Evolutionary conservation across 2,888 invertebrate genomes (phyloP).

Genomic region (Sesamia inferens): DNA sequence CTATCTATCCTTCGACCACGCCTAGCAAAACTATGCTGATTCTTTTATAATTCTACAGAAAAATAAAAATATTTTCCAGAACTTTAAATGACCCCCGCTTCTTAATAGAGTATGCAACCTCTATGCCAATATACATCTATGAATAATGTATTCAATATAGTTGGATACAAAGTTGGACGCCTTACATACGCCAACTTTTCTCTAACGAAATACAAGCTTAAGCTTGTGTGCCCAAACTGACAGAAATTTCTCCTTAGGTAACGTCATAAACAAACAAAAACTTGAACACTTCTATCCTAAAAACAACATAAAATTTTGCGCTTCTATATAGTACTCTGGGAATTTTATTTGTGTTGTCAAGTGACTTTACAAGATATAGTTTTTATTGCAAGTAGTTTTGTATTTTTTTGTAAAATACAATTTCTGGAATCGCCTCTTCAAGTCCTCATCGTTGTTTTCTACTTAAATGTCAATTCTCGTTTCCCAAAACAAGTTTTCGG

Average conservation of each 20-base stretch:
- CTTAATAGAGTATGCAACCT: conserved; percentile 14
- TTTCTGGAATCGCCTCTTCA: neutral
- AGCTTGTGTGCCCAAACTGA: conserved; percentile 66
- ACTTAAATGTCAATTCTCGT: neutral
- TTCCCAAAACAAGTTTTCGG: conserved; percentile 1
- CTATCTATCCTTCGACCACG: too few species aligned
- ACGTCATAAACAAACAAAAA: conserved; percentile 73
- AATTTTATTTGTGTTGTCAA: conserved; percentile 59
- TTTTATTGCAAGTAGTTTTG: conserved; percentile 8
- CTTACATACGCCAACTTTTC: conserved; percentile 49
- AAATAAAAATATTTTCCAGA: neutral
- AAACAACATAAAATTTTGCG: conserved; percentile 70
- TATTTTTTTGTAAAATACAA: neutral
- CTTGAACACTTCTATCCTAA: conserved; percentile 68
- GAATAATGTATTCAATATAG: conserved; percentile 55
- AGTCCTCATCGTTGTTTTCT: neutral
- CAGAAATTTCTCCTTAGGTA: conserved; percentile 61
- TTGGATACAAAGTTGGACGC: conserved; percentile 25
- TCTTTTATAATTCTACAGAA: neutral
- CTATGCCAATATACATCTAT: conserved; percentile 28
- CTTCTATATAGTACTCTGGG: conserved; percentile 65
- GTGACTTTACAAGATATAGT: conserved; percentile 50
- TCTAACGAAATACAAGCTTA: conserved; percentile 58
- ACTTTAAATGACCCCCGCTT: neutral
- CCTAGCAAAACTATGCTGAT: neutral